phyloP scores from a whole-genome alignment of 2,888 invertebrate species.

The Drosophila tanythrix region DNA sequence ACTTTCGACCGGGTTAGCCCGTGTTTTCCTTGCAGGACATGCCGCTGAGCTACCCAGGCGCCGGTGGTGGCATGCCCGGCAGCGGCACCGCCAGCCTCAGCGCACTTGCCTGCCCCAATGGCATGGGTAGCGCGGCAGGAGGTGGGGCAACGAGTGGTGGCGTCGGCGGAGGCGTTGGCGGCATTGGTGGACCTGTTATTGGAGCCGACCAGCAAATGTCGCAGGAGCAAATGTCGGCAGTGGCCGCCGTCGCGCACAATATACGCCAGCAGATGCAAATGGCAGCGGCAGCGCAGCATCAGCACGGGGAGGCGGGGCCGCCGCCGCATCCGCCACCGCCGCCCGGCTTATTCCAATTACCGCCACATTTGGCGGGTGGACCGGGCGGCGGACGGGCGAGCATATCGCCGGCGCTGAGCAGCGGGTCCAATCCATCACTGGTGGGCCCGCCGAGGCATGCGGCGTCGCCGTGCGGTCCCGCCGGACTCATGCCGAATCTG shows the following conservation, averaged over 20 bases:
- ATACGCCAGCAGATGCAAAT: constrained; percentile 92
- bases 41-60: constrained; percentile 87
- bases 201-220: constrained; percentile 86
- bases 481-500: constrained; percentile 77
- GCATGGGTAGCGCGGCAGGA: constrained; percentile 58
- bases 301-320: constrained; percentile 75
- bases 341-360: constrained; percentile 85
- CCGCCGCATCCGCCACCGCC: constrained; percentile 69
- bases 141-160: constrained; percentile 1
- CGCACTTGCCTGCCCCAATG: constrained; percentile 70
- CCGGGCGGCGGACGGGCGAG: constrained; percentile 83
- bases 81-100: constrained; percentile 49
- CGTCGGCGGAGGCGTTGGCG: constrained; percentile 31
- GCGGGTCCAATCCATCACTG: constrained; percentile 82
- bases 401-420: constrained; percentile 83
- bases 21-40: constrained; percentile 87
- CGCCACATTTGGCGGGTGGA: constrained; percentile 77
- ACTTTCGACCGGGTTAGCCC: constrained; percentile 83
- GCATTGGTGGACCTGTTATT: constrained; percentile 62
- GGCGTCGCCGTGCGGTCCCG: constrained; percentile 80
- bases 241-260: constrained; percentile 94
- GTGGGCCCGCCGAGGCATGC: constrained; percentile 78
- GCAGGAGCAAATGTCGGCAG: constrained; percentile 92
- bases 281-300: constrained; percentile 87
- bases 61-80: constrained; percentile 67